Base-by-base conservation (phyloP, 2,113 vertebrate species). In the human region DNA sequence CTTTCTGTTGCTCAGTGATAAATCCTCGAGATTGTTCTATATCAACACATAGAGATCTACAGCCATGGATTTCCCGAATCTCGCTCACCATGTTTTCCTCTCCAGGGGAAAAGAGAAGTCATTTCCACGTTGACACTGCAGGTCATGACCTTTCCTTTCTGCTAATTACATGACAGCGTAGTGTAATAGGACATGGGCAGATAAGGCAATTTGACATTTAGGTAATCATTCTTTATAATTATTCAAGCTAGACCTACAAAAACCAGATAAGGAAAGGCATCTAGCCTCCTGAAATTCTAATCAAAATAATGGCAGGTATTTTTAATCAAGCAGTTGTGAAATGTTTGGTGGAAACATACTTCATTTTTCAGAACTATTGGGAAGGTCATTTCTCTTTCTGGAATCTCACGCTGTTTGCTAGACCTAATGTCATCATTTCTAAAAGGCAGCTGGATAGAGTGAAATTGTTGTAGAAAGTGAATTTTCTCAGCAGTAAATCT, bases 401-500 rank as follows among this genome's bases (percentile, higher is more conserved):
- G 18, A n/a, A 3, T n/a, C 59, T 83, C 81, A 35, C 4, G 5
- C n/a, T 35, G 2, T 48, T 55, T 80, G 30, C 78, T 45, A 27
- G 48, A 76, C 20, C 32, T 66, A 50, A 35, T 3, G 10, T 23
- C 40, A 9, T 4, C 16, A 75, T 76, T 73, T 17, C 35, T 8
- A 61, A 52, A 90, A 85, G n/a, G 45, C 86, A 70, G 80, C 43
- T 55, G 64, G 11, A 14, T 32, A 8, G 2, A 43, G 80, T 22
- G 57, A 75, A 55, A 72, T 73, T 70, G 79, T 83, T n/a, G 13
- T 85, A 38, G 27, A 10, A 27, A 32, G 80, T 27, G 50, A 81
- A 61, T 78, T 79, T 78, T 85, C 83, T 90, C 68, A 93, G 57
- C 50, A 82, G 93, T 83, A 43, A 81, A 87, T 27, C n/a, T 55